These are phyloP conservation scores for Gobio occitaniae DNA, from an alignment of 2,797 vertebrate species.

Conservation along the genomic window DNA sequence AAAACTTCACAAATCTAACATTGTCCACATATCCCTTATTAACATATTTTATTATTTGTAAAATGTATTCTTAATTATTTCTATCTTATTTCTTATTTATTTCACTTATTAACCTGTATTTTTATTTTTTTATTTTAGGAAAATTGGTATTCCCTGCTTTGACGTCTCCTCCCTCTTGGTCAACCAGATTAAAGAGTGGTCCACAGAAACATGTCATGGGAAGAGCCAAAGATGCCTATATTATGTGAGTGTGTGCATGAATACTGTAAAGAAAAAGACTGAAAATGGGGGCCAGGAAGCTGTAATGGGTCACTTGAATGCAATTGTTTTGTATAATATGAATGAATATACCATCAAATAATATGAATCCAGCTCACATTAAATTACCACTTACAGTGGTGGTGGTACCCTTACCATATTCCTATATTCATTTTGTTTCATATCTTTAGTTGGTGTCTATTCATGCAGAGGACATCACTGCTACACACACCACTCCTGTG, in stretches of 20 bases:
- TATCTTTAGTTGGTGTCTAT: conserved; percentile 52
- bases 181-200: conserved; percentile 60
- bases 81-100: too few species aligned
- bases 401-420: background rate
- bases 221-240: conserved; percentile 56
- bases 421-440: background rate
- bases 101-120: too few species aligned
- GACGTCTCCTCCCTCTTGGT: conserved; percentile 56
- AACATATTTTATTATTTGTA: too few species aligned
- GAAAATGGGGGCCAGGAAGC: background rate
- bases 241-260: conserved; percentile 49
- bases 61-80: too few species aligned
- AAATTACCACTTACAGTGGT: background rate
- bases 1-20: too few species aligned
- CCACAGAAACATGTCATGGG: conserved; percentile 46
- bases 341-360: background rate
- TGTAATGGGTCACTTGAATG: background rate
- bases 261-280: background rate
- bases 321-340: background rate
- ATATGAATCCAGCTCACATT: background rate
- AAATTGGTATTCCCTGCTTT: conserved; percentile 51
- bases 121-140: conserved; percentile 32
- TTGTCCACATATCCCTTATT: too few species aligned
- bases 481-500: conserved; percentile 52
- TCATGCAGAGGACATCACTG: conserved; percentile 51